phyloP scores from a whole-genome alignment of 1,140 invertebrate genomes.

The Coptotermes formosanus region DNA sequence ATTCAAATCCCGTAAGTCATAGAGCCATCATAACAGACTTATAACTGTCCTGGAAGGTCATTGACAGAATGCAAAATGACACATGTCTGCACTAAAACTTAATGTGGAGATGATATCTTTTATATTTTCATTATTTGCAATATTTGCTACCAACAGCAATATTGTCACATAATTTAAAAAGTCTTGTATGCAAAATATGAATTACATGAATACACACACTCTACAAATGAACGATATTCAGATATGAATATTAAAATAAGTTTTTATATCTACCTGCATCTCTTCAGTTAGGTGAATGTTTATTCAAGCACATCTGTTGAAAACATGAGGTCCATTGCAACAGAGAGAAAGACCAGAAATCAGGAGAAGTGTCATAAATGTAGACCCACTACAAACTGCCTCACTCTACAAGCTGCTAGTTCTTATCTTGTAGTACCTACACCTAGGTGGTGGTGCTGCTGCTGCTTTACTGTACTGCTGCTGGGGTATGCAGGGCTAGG shows the following conservation, averaged over 20 bases:
- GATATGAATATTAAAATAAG: too few relatives aligned
- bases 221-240: too few relatives aligned
- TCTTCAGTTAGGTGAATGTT: too few relatives aligned
- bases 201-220: too few relatives aligned
- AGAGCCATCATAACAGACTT: too few relatives aligned
- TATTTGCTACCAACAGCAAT: too few relatives aligned
- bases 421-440: constrained; percentile 1
- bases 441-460: neutral
- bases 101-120: neutral
- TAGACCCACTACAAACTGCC: neutral
- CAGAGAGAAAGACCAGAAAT: neutral
- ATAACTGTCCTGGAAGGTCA: too few relatives aligned
- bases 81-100: neutral
- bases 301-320: neutral
- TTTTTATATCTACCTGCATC: too few relatives aligned
- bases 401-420: neutral
- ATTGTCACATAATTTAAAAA: too few relatives aligned
- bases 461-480: neutral
- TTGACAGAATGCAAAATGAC: too few relatives aligned
- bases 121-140: too few relatives aligned
- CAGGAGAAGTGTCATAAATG: neutral
- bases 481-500: neutral
- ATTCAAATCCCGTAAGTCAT: neutral
- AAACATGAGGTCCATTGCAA: neutral
- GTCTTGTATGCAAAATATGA: too few relatives aligned